Evolutionary conservation across 2,888 invertebrate genomes (phyloP).

Genomic region (Cataglyphis altisquamis): DNA sequence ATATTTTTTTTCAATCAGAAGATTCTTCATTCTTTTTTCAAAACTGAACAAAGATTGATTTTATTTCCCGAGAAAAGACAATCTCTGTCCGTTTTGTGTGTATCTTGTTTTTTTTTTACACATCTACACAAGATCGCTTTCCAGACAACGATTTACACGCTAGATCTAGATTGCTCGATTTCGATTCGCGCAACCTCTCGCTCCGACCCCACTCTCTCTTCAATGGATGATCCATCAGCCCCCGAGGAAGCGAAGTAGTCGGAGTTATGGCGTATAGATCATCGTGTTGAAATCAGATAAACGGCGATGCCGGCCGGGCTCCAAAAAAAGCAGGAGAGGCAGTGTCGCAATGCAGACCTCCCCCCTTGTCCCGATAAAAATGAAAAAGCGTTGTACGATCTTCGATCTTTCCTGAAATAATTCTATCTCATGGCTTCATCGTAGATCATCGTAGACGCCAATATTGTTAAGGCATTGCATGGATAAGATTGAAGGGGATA

Average conservation of each 20-base stretch:
- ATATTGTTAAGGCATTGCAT: constrained; percentile 31
- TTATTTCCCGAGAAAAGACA: not conserved
- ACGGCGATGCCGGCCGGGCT: constrained; percentile 16
- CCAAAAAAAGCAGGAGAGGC: constrained; percentile 37
- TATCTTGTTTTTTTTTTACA: not conserved
- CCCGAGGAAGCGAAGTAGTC: constrained; percentile 11
- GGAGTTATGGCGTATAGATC: constrained; percentile 51
- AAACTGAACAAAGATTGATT: not conserved
- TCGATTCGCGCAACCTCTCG: constrained; percentile 20
- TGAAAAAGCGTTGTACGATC: constrained; percentile 42
- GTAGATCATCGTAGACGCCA: constrained; percentile 40
- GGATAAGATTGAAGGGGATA: constrained; percentile 38
- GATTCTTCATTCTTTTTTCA: not conserved
- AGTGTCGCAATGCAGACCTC: constrained; percentile 49
- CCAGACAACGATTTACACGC: constrained; percentile 11
- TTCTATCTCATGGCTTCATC: constrained; percentile 39
- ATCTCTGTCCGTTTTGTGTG: not conserved
- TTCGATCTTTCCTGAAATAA: constrained; percentile 50
- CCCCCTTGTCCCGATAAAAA: constrained; percentile 48
- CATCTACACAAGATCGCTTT: not conserved
- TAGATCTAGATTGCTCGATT: constrained; percentile 25
- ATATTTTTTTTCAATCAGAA: not conserved
- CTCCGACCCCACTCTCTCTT: not conserved
- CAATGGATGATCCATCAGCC: constrained; percentile 41
- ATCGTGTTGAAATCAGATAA: constrained; percentile 38